Evolutionary conservation across 2,113 vertebrate genomes (phyloP).

Genomic region (Petroica traversi): DNA sequence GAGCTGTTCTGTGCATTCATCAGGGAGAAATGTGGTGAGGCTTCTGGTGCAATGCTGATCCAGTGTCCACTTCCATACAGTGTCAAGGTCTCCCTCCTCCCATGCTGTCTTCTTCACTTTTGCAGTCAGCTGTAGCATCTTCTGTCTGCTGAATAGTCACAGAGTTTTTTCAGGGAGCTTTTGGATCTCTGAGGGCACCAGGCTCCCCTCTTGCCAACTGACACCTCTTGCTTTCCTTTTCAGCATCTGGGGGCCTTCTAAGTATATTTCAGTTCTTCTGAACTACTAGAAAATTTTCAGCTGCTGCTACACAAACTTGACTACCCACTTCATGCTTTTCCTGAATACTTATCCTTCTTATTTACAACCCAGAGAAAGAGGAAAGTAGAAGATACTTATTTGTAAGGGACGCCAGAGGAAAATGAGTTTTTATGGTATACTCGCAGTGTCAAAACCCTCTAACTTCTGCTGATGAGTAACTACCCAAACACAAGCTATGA

Average conservation of each 20-base stretch:
- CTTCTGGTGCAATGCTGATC: background rate
- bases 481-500: background rate
- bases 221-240: background rate
- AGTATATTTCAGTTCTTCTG: background rate
- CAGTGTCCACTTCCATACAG: background rate
- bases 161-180: background rate
- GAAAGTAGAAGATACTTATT: background rate
- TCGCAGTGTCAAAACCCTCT: background rate
- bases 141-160: background rate
- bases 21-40: background rate
- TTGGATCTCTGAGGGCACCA: background rate
- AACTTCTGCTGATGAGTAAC: background rate
- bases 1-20: background rate
- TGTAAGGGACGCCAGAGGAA: background rate
- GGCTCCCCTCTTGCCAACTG: background rate
- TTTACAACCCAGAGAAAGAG: background rate
- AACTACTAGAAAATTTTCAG: background rate
- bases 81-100: background rate
- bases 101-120: background rate
- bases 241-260: background rate
- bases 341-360: background rate
- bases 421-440: background rate
- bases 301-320: background rate
- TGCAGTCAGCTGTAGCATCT: background rate
- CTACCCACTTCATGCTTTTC: background rate